Conservation (phyloP, 2,888 invertebrate genomes). For the Nomada lathburiana region DNA sequence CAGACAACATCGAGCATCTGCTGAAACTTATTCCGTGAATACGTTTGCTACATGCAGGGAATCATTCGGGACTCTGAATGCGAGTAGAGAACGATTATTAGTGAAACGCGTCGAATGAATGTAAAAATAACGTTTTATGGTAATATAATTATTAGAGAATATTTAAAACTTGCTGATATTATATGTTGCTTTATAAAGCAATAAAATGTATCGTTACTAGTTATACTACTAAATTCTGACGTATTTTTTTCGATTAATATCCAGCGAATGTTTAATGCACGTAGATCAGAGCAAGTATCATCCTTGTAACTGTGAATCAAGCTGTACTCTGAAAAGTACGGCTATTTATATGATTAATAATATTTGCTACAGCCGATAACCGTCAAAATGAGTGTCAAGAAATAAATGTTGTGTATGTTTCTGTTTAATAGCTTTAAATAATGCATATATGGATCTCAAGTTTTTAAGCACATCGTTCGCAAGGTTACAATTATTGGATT, state of each 20-base stretch:
- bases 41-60: neutral
- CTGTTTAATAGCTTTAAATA: too few relatives aligned
- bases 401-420: too few relatives aligned
- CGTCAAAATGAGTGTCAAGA: too few relatives aligned
- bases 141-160: neutral
- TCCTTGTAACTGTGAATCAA: too few relatives aligned
- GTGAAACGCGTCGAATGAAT: neutral
- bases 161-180: slow-evolving; percentile 1
- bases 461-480: too few relatives aligned
- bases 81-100: slow-evolving; percentile 1
- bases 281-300: too few relatives aligned
- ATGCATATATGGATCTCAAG: too few relatives aligned
- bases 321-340: too few relatives aligned
- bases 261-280: too few relatives aligned
- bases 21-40: slow-evolving; percentile 11
- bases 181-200: neutral
- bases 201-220: neutral
- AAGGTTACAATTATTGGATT: too few relatives aligned
- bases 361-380: too few relatives aligned
- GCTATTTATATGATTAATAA: too few relatives aligned
- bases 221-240: neutral
- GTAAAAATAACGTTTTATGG: neutral
- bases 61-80: neutral
- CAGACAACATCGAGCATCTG: slow-evolving; percentile 5
- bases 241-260: neutral